Percentiles rank a stretch among this genome's conserved stretches.
These are phyloP conservation scores for Promerops cafer DNA, from an alignment of 2,113 vertebrate genomes.

Conservation along the genomic window DNA sequence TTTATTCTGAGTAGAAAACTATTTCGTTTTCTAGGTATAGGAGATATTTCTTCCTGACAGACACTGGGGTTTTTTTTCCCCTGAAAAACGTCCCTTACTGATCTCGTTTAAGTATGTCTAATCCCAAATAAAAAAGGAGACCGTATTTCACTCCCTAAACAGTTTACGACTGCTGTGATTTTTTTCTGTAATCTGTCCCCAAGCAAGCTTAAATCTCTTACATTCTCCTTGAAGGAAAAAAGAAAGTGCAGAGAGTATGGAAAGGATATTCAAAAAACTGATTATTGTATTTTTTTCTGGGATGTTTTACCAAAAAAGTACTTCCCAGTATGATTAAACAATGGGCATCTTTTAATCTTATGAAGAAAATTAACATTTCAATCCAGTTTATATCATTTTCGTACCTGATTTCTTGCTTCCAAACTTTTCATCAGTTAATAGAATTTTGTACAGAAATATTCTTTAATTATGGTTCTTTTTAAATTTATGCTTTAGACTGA, in stretches of 20 bases:
- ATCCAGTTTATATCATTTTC: background rate
- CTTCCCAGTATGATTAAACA: background rate
- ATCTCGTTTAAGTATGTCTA: slow-evolving; percentile 44
- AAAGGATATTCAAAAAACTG: background rate
- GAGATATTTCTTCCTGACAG: slow-evolving; percentile 18
- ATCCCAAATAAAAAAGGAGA: slow-evolving; percentile 30
- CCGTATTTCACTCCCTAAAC: slow-evolving; percentile 28
- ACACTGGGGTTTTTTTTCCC: background rate
- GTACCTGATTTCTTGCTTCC: background rate
- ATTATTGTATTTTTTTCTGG: background rate
- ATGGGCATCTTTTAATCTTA: background rate
- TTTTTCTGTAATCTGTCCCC: slow-evolving; percentile 22
- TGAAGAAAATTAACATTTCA: background rate
- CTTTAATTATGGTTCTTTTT: background rate
- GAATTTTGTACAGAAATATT: background rate
- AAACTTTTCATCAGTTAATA: background rate
- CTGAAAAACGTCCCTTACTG: background rate
- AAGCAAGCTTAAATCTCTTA: slow-evolving; percentile 47
- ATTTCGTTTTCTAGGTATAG: background rate
- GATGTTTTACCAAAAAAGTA: background rate
- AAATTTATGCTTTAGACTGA: background rate
- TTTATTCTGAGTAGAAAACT: background rate
- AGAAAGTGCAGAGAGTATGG: background rate
- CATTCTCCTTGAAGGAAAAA: background rate
- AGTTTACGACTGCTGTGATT: background rate